phyloP scores from a whole-genome alignment of 1,140 invertebrate species.

The Heliconius himera region DNA sequence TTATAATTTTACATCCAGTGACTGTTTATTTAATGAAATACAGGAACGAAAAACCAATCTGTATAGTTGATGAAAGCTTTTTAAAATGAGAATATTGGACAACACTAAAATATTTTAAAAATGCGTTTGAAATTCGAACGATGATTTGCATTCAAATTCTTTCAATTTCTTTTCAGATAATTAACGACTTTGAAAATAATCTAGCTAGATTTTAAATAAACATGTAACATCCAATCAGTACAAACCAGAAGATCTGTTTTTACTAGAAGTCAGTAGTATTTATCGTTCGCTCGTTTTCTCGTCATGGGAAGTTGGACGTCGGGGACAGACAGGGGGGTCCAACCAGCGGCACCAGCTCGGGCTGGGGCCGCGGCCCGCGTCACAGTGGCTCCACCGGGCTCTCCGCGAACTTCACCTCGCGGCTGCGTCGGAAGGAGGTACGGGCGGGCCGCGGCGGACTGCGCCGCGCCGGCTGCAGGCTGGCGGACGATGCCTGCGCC shows the following conservation, averaged over 20 bases:
- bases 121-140: too few relatives aligned
- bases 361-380: constrained; percentile 76
- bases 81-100: too few relatives aligned
- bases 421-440: constrained; percentile 67
- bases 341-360: constrained; percentile 73
- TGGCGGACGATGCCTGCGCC: constrained; percentile 70
- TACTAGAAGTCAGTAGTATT: constrained; percentile 66
- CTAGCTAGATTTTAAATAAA: background rate
- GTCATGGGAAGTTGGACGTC: constrained; percentile 56
- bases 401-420: constrained; percentile 83
- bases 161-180: too few relatives aligned
- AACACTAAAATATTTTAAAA: too few relatives aligned
- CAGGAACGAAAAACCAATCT: background rate
- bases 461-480: constrained; percentile 60
- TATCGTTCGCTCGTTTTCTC: constrained; percentile 52
- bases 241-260: background rate
- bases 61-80: too few relatives aligned
- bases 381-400: constrained; percentile 61
- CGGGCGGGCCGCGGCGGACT: constrained; percentile 57
- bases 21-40: background rate
- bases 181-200: background rate
- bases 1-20: background rate
- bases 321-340: constrained; percentile 46
- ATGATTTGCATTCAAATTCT: too few relatives aligned
- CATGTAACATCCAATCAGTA: background rate